Conservation (phyloP, 1,140 invertebrate species). For the Drosophila ananassae region DNA sequence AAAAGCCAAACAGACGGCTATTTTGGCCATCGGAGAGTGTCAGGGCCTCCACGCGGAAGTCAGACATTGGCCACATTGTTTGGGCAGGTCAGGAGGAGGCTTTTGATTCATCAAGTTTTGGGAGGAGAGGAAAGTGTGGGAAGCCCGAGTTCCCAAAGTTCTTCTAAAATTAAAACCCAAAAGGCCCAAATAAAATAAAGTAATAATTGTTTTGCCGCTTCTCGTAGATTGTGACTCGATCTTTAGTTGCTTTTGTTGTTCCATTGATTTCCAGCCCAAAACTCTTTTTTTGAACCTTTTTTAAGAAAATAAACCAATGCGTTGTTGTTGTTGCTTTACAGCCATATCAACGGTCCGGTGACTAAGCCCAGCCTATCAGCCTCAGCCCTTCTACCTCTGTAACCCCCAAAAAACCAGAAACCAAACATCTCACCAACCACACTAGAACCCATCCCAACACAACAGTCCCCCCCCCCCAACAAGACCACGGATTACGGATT, state of each 20-base stretch:
- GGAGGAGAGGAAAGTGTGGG: neutral
- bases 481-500: conserved; percentile 26
- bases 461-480: neutral
- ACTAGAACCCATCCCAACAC: conserved; percentile 35
- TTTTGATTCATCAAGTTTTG: neutral
- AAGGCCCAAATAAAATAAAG: neutral
- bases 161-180: neutral
- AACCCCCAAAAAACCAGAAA: conserved; percentile 16
- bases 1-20: conserved; percentile 1
- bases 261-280: conserved; percentile 49
- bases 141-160: too few species aligned
- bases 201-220: conserved; percentile 16
- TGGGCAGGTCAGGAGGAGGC: conserved; percentile 18
- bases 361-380: conserved; percentile 76
- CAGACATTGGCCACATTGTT: conserved; percentile 7
- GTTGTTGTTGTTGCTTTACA: conserved; percentile 78
- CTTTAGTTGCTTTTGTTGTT: conserved; percentile 34
- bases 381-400: conserved; percentile 46
- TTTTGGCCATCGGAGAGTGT: conserved; percentile 4
- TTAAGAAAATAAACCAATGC: conserved; percentile 37
- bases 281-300: neutral
- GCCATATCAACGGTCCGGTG: conserved; percentile 84
- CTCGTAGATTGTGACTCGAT: conserved; percentile 6
- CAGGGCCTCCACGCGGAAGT: conserved; percentile 42
- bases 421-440: conserved; percentile 26